phyloP scores from a whole-genome alignment of 2,888 invertebrate species.

The Rhynchonema sp. region DNA sequence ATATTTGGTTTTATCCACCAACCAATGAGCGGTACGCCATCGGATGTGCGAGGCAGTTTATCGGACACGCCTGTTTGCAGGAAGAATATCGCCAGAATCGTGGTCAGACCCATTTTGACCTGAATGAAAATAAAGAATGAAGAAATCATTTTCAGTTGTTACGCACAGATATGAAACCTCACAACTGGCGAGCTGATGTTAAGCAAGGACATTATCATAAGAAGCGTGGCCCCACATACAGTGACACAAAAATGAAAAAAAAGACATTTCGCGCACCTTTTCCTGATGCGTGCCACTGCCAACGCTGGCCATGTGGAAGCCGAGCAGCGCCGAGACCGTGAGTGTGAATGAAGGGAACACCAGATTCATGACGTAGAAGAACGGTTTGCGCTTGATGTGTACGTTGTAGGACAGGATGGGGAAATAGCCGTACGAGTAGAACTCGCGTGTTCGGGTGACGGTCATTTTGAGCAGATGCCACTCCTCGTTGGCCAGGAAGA shows the following conservation, averaged over 20 bases:
- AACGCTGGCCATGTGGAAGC: slow-evolving; percentile 7
- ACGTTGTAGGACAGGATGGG: slow-evolving; percentile 5
- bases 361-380: slow-evolving; percentile 2
- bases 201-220: no score
- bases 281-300: slow-evolving; percentile 1
- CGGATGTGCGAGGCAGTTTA: slow-evolving; percentile 7
- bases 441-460: slow-evolving; percentile 17
- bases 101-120: slow-evolving; percentile 7
- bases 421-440: slow-evolving; percentile 8
- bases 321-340: slow-evolving; percentile 7
- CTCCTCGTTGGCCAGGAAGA: slow-evolving; percentile 68
- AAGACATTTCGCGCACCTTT: background rate
- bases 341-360: background rate
- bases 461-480: slow-evolving; percentile 45
- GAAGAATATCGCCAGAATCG: slow-evolving; percentile 7
- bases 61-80: slow-evolving; percentile 6
- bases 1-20: slow-evolving; percentile 4
- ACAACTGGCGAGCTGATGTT: no score
- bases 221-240: no score
- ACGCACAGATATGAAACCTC: no score
- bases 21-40: slow-evolving; percentile 5
- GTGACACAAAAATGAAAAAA: no score
- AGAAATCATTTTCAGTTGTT: no score
- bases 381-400: slow-evolving; percentile 4
- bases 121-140: no score